Evolutionary conservation across 2,797 vertebrate genomes (phyloP).

Genomic region (Percopsis omiscomaycus): DNA sequence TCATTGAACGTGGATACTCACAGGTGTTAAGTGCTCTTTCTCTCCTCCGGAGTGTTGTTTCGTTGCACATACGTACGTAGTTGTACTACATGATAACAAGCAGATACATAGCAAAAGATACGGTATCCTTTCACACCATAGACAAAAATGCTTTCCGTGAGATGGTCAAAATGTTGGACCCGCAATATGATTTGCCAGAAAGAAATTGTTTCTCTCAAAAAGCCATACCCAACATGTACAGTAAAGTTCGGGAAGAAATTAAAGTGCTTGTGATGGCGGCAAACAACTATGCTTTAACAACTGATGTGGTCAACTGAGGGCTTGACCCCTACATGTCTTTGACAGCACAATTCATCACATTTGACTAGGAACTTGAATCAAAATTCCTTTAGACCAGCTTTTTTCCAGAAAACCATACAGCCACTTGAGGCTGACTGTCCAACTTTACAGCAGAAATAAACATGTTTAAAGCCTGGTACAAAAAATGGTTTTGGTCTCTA

Average conservation of each 20-base stretch:
- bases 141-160: too few relatives aligned
- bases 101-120: too few relatives aligned
- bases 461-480: too few relatives aligned
- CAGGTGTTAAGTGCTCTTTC: too few relatives aligned
- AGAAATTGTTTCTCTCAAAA: constrained; percentile 1
- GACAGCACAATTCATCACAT: neutral
- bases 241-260: neutral
- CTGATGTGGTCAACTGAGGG: neutral
- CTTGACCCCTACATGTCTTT: neutral
- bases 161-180: constrained; percentile 2
- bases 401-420: neutral
- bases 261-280: neutral
- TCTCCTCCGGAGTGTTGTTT: too few relatives aligned
- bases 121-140: too few relatives aligned
- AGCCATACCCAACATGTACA: neutral
- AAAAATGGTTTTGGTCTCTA: too few relatives aligned
- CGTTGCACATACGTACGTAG: too few relatives aligned
- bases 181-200: neutral
- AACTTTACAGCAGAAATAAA: too few relatives aligned
- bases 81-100: too few relatives aligned
- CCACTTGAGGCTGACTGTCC: too few relatives aligned
- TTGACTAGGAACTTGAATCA: neutral
- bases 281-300: neutral
- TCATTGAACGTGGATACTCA: too few relatives aligned
- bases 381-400: neutral